A percentile compares a stretch with the other conserved stretches of the same genome.
These are phyloP conservation scores for Harpegnathos saltator DNA, from an alignment of 1,140 invertebrate species.

Conservation along the genomic window DNA sequence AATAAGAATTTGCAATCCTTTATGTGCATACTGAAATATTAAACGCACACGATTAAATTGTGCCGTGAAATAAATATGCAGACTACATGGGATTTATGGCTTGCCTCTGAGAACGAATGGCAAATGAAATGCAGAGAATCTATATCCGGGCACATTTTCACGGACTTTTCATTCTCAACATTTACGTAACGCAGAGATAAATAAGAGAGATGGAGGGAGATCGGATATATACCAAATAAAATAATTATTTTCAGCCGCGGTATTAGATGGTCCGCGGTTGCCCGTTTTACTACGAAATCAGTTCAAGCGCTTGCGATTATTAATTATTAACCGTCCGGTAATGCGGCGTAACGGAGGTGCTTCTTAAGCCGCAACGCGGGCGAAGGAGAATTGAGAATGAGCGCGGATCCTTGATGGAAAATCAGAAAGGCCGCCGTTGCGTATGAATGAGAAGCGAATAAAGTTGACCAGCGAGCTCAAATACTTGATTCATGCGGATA, in stretches of 20 bases:
- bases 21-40: too few relatives aligned
- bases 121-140: not conserved
- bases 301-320: slow-evolving; percentile 15
- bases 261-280: not conserved
- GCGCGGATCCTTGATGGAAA: slow-evolving; percentile 19
- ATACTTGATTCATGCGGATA: slow-evolving; percentile 16
- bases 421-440: slow-evolving; percentile 8
- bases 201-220: not conserved
- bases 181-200: not conserved
- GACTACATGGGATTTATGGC: not conserved
- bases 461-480: slow-evolving; percentile 28
- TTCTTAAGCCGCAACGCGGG: slow-evolving; percentile 8
- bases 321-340: slow-evolving; percentile 42
- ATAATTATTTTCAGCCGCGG: slow-evolving; percentile 22
- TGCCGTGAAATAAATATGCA: too few relatives aligned
- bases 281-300: slow-evolving; percentile 23
- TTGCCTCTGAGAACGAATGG: not conserved
- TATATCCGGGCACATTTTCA: not conserved
- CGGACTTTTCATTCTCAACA: not conserved
- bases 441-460: slow-evolving; percentile 39
- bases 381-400: slow-evolving; percentile 50
- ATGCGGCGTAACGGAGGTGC: slow-evolving; percentile 8
- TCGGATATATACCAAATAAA: not conserved
- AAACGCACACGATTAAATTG: too few relatives aligned
- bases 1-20: too few relatives aligned